phyloP scores from a whole-genome alignment of 2,888 invertebrate species.

The Callyntrura sp. region DNA sequence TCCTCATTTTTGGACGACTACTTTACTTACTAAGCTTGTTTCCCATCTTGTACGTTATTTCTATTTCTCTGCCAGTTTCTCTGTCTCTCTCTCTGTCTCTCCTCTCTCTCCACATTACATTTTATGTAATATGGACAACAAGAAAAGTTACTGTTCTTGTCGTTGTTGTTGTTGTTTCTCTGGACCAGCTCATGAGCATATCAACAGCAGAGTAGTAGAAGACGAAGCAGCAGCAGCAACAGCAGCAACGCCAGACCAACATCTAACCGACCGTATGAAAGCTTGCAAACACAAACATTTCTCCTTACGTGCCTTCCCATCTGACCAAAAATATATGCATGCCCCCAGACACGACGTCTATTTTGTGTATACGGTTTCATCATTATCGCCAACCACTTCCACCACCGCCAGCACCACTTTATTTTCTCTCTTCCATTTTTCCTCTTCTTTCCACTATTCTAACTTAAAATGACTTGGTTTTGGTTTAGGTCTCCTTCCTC shows the following conservation, averaged over 20 bases:
- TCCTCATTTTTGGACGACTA: conserved; percentile 59
- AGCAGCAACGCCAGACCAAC: conserved; percentile 1
- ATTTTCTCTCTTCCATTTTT: conserved; percentile 21
- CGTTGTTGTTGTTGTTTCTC: conserved; percentile 17
- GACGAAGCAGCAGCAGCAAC: no score
- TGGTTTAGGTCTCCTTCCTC: conserved; percentile 24
- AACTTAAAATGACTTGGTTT: conserved; percentile 35
- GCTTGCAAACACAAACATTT: not conserved
- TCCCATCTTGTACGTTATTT: conserved; percentile 51
- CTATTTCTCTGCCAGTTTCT: not conserved
- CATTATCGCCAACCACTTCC: conserved; percentile 45
- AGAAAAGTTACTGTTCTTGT: conserved; percentile 33
- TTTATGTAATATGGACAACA: conserved; percentile 40
- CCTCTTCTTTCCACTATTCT: not conserved
- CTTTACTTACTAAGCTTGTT: conserved; percentile 42
- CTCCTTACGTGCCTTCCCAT: no score
- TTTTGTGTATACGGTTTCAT: conserved; percentile 46
- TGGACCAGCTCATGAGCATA: not conserved
- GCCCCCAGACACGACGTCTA: no score
- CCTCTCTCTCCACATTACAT: conserved; percentile 31
- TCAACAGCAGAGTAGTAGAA: no score
- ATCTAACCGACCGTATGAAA: not conserved
- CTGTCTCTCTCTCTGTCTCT: not conserved
- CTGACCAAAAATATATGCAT: no score
- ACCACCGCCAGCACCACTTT: conserved; percentile 13